Evolutionary conservation across 2,113 vertebrate species (phyloP).

Genomic region (Falco punctatus): DNA sequence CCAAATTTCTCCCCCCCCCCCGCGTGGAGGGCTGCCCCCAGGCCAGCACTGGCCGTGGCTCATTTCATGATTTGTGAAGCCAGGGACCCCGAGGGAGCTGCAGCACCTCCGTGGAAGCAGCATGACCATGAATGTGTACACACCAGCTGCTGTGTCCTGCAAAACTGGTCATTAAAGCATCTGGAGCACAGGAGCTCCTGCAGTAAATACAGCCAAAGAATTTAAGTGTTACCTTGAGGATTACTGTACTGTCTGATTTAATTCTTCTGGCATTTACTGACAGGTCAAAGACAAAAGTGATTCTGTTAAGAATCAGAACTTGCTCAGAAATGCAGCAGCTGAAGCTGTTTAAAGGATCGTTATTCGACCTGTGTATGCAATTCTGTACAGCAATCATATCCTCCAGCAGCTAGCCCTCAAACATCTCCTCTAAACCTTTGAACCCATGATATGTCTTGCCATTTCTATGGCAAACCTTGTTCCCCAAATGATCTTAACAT

Average conservation of each 20-base stretch:
- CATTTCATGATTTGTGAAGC: not conserved
- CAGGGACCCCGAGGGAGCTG: not conserved
- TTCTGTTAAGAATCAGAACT: not conserved
- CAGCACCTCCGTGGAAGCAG: not conserved
- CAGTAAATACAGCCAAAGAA: not conserved
- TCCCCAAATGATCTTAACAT: not conserved
- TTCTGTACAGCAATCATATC: not conserved
- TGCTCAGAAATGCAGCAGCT: not conserved
- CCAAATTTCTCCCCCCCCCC: not conserved
- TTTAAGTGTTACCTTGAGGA: not conserved
- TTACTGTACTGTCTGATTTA: not conserved
- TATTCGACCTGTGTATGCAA: not conserved
- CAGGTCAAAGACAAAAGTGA: not conserved
- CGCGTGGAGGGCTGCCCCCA: not conserved
- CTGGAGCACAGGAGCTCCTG: not conserved
- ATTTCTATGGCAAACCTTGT: not conserved
- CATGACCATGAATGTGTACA: accelerated
- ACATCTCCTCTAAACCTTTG: not conserved
- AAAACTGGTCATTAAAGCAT: not conserved
- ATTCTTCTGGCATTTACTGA: constrained; percentile 14
- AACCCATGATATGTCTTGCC: not conserved
- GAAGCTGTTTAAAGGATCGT: not conserved
- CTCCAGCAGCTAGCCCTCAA: not conserved
- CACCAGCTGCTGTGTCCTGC: not conserved
- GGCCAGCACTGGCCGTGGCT: not conserved